Evolutionary conservation across 1,140 invertebrate species (phyloP).

Genomic region (Leptinotarsa defecta): DNA sequence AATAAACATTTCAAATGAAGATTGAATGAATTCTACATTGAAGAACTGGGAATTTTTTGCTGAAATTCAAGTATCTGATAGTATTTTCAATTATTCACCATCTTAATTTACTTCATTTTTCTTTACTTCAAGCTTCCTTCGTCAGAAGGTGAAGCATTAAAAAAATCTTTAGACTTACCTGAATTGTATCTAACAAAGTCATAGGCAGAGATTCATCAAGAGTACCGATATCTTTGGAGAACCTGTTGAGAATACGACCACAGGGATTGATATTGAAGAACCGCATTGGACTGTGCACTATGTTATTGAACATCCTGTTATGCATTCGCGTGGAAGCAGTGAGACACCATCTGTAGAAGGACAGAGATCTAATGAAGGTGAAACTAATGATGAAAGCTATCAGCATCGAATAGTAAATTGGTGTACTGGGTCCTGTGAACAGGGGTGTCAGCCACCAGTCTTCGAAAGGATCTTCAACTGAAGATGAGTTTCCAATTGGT

Average conservation of each 20-base stretch:
- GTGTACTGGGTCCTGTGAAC: background rate
- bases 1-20: too few species aligned
- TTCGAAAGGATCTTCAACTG: background rate
- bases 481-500: background rate
- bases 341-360: constrained; percentile 81
- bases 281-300: constrained; percentile 62
- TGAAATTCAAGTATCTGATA: too few species aligned
- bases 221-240: constrained; percentile 60
- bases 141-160: too few species aligned
- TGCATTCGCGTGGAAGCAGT: constrained; percentile 75
- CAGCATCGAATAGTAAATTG: background rate
- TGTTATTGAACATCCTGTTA: constrained; percentile 65
- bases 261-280: constrained; percentile 64
- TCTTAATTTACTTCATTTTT: too few species aligned
- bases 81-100: too few species aligned
- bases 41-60: too few species aligned
- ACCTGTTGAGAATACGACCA: constrained; percentile 60
- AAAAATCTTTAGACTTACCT: background rate
- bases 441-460: background rate
- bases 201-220: constrained; percentile 41
- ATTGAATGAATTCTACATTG: too few species aligned
- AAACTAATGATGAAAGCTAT: constrained; percentile 48
- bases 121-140: too few species aligned
- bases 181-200: constrained; percentile 71
- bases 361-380: constrained; percentile 65